These are phyloP conservation scores for Rhinogobio ventralis DNA, from an alignment of 2,797 vertebrate genomes.

Conservation along the genomic window DNA sequence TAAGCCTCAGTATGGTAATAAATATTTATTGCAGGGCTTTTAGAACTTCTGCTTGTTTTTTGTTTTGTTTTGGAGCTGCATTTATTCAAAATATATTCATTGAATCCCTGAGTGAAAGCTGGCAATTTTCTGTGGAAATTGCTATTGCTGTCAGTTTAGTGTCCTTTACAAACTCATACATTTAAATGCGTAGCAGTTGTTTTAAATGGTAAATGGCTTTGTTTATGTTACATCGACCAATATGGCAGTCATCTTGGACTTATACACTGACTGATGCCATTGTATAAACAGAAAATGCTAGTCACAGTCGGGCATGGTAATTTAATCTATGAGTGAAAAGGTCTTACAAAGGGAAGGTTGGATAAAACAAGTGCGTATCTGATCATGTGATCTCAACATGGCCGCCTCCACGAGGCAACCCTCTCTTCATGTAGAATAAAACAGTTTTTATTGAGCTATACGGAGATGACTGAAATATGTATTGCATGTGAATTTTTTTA, in stretches of 20 bases:
- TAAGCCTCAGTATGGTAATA: slow-evolving; percentile 37
- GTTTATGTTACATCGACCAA: background rate
- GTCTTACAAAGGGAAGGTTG: background rate
- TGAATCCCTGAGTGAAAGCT: slow-evolving; percentile 38
- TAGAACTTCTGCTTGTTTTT: slow-evolving; percentile 12
- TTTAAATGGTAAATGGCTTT: slow-evolving; percentile 9
- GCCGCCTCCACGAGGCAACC: no score
- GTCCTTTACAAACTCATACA: slow-evolving; percentile 16
- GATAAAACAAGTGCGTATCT: background rate
- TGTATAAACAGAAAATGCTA: background rate
- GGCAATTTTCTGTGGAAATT: slow-evolving; percentile 39
- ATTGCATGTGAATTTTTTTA: background rate
- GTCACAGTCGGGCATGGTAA: background rate
- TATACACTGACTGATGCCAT: background rate
- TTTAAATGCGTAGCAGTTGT: slow-evolving; percentile 11
- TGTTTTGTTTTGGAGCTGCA: slow-evolving; percentile 24
- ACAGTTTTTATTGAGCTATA: background rate
- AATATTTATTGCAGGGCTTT: slow-evolving; percentile 43
- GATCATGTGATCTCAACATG: background rate
- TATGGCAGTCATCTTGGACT: background rate
- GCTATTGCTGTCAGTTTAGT: slow-evolving; percentile 40
- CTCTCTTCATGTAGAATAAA: background rate
- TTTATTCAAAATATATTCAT: slow-evolving; percentile 40
- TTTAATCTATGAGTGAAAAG: background rate
- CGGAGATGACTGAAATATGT: background rate